phyloP scores from a whole-genome alignment of 2,797 vertebrate genomes.

The Tragopan temminckii region DNA sequence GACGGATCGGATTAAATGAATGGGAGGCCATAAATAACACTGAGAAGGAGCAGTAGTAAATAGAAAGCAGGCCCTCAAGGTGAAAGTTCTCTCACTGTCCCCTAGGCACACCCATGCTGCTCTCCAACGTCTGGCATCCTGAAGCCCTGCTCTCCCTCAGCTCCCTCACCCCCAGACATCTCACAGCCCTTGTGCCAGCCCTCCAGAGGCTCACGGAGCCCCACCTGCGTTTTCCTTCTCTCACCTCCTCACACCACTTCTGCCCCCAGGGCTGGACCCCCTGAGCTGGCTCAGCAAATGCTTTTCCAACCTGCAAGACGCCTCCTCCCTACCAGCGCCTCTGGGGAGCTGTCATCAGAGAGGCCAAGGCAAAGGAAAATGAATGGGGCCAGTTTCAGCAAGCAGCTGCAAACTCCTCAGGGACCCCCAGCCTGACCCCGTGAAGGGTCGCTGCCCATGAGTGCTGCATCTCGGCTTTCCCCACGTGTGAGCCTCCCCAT shows the following conservation, averaged over 20 bases:
- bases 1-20: not conserved
- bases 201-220: not conserved
- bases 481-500: not conserved
- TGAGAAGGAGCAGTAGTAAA: not conserved
- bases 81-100: not conserved
- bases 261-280: not conserved
- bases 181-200: not conserved
- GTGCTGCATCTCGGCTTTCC: not conserved
- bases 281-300: conserved; percentile 19
- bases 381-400: conserved; percentile 53
- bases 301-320: conserved; percentile 50
- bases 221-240: conserved; percentile 68
- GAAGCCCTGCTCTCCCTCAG: not conserved
- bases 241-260: not conserved
- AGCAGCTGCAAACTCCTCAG: conserved; percentile 68
- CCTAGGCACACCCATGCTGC: not conserved
- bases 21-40: conserved; percentile 21
- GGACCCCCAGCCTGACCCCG: conserved; percentile 2
- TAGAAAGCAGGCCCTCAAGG: not conserved
- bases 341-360: not conserved
- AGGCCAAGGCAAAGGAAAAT: not conserved
- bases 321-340: not conserved
- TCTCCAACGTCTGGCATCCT: not conserved
- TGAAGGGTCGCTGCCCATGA: conserved; percentile 44
- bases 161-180: rapidly evolving